Evolutionary conservation across 2,888 invertebrate species (phyloP), one percentile per base, ranked within the genome.

Genomic region (Anorthoa munda): DNA sequence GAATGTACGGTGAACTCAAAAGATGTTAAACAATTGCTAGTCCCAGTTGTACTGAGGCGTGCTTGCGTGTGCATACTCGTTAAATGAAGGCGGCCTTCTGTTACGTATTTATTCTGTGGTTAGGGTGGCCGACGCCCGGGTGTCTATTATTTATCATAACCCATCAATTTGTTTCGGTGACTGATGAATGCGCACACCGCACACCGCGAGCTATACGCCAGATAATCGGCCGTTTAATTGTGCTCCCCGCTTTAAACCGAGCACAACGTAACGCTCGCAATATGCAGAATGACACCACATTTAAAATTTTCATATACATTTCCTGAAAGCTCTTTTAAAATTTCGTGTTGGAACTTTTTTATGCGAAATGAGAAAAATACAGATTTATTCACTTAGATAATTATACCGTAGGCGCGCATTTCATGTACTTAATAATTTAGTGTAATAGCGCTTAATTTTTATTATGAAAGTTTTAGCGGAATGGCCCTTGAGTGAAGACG

Each of bases 81-180:
- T 59, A 31, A 13, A 45, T 31, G 39, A 13, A 4, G 21, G 2
- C 9, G 45, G 15, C 39, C 51, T 75, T 74, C 75, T 53, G 26
- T 50, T 45, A 21, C 0, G 1, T 53, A n/a, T 5, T 0, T 80
- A 26, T 39, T 73, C 59, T 39, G 21, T 53, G 79, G 26, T 23
- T 12, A 2, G 76, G 53, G 65, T 56, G 31, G 70, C 53, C 23
- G 60, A 12, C 66, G 59, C 65, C 70, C 55, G 76, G 76, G 81
- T 84, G 86, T 87, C 89, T 89, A 88, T 90, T 91, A 92, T 90
- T 91, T 90, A 91, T 92, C 90, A 92, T 91, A 92, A 88, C 87
- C 89, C 91, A 89, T 92, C 93, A 92, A 93, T 93, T 91, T 88
- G 90, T 90, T 87, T 82, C 86, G 88, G 88, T 86, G 87, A 86